Base-by-base conservation (phyloP, 2,888 invertebrate species). In the Allophyes oxyacanthae region DNA sequence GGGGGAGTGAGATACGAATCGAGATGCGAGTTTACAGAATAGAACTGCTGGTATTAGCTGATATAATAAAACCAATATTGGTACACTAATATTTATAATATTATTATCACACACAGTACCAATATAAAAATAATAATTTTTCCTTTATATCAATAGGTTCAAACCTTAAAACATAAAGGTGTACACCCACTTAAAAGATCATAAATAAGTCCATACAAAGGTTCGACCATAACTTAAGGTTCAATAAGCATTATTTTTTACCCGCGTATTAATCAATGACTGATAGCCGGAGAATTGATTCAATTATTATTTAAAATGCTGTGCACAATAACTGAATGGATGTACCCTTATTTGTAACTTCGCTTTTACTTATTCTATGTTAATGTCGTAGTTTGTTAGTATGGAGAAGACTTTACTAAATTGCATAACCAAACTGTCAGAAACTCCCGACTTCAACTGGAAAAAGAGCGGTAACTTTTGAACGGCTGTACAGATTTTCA, bases 251-350 rank as follows among this genome's bases (percentile, higher is more conserved):
- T 87, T 86, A 64, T 77, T 72, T 72, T 75, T 78, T 81, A 81
- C 56, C 72, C 74, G 67, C 79, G 64, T 87, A 91, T 91, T 90
- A 90, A 91, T 91, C 90, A 90, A 86, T 75, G 81, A 73, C 75
- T 66, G 74, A 74, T 72, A 68, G 66, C 71, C 66, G 72, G 78
- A 79, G 82, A 81, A 91, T 91, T 88, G 91, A 89, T 91, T 93
- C 93, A 92, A 91, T 92, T 91, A 86, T 89, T 90, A 92, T 92
- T 92, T 92, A 91, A 91, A 91, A 86, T 81, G 85, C 81, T 82
- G 74, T 78, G 77, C 86, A 92, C 91, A 92, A 92, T 88, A 84
- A 81, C 57, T 87, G 89, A 91, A 92, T 92, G 90, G 86, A 91
- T 89, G 90, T 88, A 75, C 66, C 76, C 86, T 86, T 93, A 92